Conservation (phyloP, 2,113 vertebrate species). For the Chaenocephalus aceratus region DNA sequence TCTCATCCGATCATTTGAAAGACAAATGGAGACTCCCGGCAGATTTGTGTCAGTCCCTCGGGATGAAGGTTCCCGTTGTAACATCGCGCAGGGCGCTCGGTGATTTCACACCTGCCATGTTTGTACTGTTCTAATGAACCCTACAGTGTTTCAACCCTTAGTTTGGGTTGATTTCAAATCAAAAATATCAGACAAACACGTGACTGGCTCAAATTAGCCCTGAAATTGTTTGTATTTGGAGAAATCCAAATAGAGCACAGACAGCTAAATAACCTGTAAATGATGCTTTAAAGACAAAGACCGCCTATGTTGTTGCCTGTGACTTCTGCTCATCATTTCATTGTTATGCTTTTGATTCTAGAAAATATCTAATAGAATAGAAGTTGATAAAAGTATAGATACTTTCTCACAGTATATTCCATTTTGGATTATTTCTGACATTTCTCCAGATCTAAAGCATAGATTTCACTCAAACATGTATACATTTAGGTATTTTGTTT, state of each 20-base stretch:
- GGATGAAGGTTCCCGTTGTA: constrained; percentile 34
- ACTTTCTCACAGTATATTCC: neutral
- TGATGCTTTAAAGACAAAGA: neutral
- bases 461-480: neutral
- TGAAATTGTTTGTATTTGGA: constrained; percentile 9
- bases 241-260: neutral
- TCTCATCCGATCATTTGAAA: constrained; percentile 53
- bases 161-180: constrained; percentile 35
- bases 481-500: neutral
- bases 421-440: neutral
- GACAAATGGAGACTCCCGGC: constrained; percentile 31
- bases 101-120: constrained; percentile 66
- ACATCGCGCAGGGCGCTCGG: constrained; percentile 5
- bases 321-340: too few species aligned
- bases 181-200: constrained; percentile 31
- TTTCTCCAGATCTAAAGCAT: neutral
- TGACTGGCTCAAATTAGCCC: neutral
- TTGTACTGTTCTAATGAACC: constrained; percentile 53
- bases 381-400: too few species aligned
- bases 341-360: too few species aligned
- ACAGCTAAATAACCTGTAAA: neutral
- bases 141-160: constrained; percentile 31
- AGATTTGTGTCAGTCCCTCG: constrained; percentile 37
- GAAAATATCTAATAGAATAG: too few species aligned
- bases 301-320: too few species aligned